Evolutionary conservation across 2,888 invertebrate genomes (phyloP), one percentile per base, ranked within the genome.

Genomic region (Ormyrus labotus): DNA sequence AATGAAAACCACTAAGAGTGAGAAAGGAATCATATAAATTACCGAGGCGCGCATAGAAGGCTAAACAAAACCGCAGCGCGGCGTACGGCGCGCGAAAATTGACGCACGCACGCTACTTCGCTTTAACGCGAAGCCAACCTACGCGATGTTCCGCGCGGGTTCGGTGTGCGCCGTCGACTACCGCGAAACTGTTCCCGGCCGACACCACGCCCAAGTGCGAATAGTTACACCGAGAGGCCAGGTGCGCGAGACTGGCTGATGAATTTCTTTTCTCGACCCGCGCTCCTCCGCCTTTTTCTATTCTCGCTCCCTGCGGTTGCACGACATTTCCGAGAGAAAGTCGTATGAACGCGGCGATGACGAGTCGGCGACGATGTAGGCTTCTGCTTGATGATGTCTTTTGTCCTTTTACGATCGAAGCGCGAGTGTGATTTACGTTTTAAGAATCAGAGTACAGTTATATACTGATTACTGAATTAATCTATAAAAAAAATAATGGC

Each of bases 141-240:
- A 79, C 73, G 61, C 73, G 68, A 19, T n/a, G 63, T 53, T 72
- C 60, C 19, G 19, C 19, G 19, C 63, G 53, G 48, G 72, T 78
- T 55, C 47, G 57, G 13, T 69, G 57, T 53, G 48, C 60, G 61
- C n/a, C 58, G 51, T 57, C 55, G 60, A 58, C 45, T 58, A 53
- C 58, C 60, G 65, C 71, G 48, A 78, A 78, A 78, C 68, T 51
- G 68, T 73, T 50, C 61, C n/a, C 19, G 58, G 64, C 73, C 4
- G 34, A 9, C 55, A 74, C 79, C 73, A 79, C 79, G 64, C 79
- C 79, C 69, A 78, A 58, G 47, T 0, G n/a, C 34, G 19, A 34
- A 13, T 8, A 10, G 34, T 34, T 63, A 3, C 47, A 47, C 47
- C 34, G 51, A 34, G 34, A 34, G 0, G 5, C 67, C 58, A 67